Evolutionary conservation across 2,797 vertebrate species (phyloP), one percentile per base, ranked within the genome.

Genomic region (Enteromius treurensis): DNA sequence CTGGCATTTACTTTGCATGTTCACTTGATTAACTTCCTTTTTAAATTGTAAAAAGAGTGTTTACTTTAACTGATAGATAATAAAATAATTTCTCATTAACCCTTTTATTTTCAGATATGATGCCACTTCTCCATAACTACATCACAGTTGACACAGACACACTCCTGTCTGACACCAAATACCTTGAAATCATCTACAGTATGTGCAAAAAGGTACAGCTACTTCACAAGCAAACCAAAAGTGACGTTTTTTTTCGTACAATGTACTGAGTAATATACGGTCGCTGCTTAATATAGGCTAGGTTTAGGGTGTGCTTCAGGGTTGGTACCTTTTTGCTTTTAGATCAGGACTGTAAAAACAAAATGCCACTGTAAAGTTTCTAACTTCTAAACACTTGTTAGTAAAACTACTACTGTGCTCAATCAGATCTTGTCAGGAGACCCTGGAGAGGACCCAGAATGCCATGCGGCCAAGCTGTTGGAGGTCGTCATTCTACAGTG

Each of bases 101-200:
- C 3, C 1, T 60, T 78, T 77, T 78, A 32, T 26, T 53, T 86
- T 92, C 90, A 99, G 98, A 99, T 90, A 99, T 99, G 98, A 99
- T 99, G 98, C 98, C 98, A 86, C 96, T 99, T 77, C 96, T 99
- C 88, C 98, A 99, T 93, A 99, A 99, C 93, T 99, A 99, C 7
- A 96, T 99, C 88, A 99, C 98, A 69, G 97, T 99, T 84, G 98
- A 99, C 89, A 99, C 98, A 79, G 96, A 99, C 89, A 99, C 97
- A 0, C 97, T 99, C 87, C 89, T 99, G 17, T 99, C 97, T 60
- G 97, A 99, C 91, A 99, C 98, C 86, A 99, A 99, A 92, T 99
- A 98, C 84, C 95, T 99, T 93, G 98, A 99, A 93, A 97, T 99
- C 91, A 99, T 99, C 90, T 99, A 98, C 91, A 98, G 94, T 93